phyloP scores from a whole-genome alignment of 1,140 invertebrate genomes.

The Pogonomyrmex californicus region DNA sequence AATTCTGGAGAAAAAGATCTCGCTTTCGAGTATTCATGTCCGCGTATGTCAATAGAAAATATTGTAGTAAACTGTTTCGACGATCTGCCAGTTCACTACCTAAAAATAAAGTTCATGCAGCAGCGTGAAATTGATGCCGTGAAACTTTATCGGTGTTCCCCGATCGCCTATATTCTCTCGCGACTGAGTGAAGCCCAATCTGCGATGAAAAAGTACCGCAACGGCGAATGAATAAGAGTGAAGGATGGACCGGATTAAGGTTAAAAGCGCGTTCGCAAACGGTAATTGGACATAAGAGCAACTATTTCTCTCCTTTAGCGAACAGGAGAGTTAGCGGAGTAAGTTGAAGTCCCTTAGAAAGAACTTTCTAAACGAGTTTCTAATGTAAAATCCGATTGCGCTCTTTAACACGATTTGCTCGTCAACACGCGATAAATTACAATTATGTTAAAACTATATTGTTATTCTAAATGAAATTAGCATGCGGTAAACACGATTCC shows the following conservation, averaged over 20 bases:
- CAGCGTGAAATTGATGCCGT: constrained; percentile 54
- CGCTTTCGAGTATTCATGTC: not conserved
- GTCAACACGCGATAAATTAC: not conserved
- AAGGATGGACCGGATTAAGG: constrained; percentile 50
- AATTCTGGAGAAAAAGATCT: constrained; percentile 16
- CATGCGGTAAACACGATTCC: not conserved
- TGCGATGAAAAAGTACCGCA: constrained; percentile 48
- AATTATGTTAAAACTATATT: constrained; percentile 21
- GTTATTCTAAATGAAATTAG: not conserved
- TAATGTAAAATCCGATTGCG: constrained; percentile 39
- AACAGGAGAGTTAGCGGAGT: constrained; percentile 37
- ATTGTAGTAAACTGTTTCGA: constrained; percentile 54
- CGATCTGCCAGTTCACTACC: constrained; percentile 35
- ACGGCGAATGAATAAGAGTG: constrained; percentile 37
- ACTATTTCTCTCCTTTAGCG: constrained; percentile 29
- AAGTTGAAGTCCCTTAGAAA: constrained; percentile 23
- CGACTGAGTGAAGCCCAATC: constrained; percentile 47
- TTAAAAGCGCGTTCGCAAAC: constrained; percentile 46
- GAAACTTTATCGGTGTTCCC: constrained; percentile 57
- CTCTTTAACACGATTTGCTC: constrained; percentile 20
- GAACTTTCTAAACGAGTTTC: constrained; percentile 16
- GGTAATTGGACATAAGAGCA: constrained; percentile 51
- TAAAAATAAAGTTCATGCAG: constrained; percentile 57
- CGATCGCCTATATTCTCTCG: constrained; percentile 54
- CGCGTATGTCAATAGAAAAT: constrained; percentile 40